Evolutionary conservation across 2,888 invertebrate genomes (phyloP).

Genomic region (Drosophila parthenogenetica): DNA sequence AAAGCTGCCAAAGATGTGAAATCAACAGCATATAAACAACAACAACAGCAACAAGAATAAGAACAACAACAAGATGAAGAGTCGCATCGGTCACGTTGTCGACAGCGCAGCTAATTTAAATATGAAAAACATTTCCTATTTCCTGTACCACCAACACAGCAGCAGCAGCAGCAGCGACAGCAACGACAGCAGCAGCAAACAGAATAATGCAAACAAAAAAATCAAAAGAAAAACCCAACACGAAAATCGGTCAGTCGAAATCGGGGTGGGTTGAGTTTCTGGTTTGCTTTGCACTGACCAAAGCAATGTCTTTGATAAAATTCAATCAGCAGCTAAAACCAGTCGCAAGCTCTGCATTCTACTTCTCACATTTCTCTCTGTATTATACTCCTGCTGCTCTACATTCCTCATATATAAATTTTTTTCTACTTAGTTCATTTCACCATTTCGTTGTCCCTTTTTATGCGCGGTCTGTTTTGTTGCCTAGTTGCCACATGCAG

Average conservation of each 20-base stretch:
- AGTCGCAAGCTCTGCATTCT: background rate
- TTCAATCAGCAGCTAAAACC: constrained; percentile 43
- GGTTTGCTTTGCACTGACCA: constrained; percentile 14
- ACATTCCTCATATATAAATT: background rate
- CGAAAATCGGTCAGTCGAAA: constrained; percentile 23
- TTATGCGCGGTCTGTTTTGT: constrained; percentile 4
- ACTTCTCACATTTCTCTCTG: background rate
- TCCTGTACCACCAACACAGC: constrained; percentile 56
- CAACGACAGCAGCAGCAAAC: background rate
- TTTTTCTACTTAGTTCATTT: background rate
- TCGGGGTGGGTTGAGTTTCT: background rate
- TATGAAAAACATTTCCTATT: constrained; percentile 79
- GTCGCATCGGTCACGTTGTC: constrained; percentile 18
- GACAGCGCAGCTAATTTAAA: constrained; percentile 66
- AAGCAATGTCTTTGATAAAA: constrained; percentile 34
- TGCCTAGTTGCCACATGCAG: constrained; percentile 60
- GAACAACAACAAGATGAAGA: constrained; percentile 6
- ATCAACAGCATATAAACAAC: constrained; percentile 26
- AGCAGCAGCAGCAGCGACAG: background rate
- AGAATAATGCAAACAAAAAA: constrained; percentile 14
- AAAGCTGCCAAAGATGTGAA: constrained; percentile 55
- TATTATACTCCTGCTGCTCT: background rate
- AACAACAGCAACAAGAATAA: constrained; percentile 22
- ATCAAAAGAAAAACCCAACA: constrained; percentile 11
- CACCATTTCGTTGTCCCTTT: constrained; percentile 5